Conservation (phyloP, 2,888 invertebrate species). For the Ormyrus thymus region DNA sequence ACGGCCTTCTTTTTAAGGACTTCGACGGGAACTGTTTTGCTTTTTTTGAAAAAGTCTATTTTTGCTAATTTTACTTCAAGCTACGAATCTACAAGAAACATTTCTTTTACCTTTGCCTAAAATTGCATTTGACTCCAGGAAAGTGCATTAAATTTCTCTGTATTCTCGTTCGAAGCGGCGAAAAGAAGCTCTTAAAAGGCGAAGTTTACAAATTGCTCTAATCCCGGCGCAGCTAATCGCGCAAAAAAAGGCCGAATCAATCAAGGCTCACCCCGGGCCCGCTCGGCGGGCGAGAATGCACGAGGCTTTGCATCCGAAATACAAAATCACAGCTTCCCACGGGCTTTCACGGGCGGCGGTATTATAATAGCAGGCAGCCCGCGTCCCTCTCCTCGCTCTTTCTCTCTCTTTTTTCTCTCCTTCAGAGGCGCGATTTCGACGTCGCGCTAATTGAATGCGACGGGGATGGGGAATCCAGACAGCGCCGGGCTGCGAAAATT, state of each 20-base stretch:
- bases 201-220: not conserved
- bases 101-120: too few species aligned
- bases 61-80: not conserved
- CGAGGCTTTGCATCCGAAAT: conserved; percentile 10
- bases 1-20: too few species aligned
- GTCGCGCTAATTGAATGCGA: conserved; percentile 52
- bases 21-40: not conserved
- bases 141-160: too few species aligned
- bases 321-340: conserved; percentile 46
- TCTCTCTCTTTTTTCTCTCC: too few species aligned
- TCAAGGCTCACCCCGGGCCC: too few species aligned
- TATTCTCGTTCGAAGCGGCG: too few species aligned
- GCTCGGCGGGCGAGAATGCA: not conserved
- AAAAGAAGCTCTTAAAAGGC: too few species aligned
- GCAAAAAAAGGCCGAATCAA: too few species aligned
- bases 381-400: not conserved
- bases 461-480: conserved; percentile 21
- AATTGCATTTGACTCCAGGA: too few species aligned
- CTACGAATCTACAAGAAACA: not conserved
- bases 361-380: conserved; percentile 37
- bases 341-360: conserved; percentile 1
- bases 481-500: conserved; percentile 48
- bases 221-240: too few species aligned
- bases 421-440: conserved; percentile 38
- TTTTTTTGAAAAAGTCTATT: not conserved